A percentile compares a stretch with the other conserved stretches of the same genome.
These are phyloP conservation scores for Pachypanchax playfairii DNA, from an alignment of 2,113 vertebrate species.

Conservation along the genomic window DNA sequence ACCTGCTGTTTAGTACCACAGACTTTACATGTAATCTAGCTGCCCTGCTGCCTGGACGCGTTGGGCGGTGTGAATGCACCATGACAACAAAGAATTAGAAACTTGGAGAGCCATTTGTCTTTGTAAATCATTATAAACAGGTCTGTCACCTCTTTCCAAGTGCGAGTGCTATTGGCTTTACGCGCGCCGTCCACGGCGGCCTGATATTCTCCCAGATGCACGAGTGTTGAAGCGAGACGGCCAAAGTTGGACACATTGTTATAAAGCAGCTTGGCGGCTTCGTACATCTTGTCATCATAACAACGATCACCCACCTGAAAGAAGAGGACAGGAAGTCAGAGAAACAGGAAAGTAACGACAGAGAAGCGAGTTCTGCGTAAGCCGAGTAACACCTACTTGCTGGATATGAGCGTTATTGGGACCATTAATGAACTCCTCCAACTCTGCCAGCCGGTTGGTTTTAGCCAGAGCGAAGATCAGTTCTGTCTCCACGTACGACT, in stretches of 20 bases:
- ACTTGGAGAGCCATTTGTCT: too few relatives aligned
- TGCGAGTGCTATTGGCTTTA: conserved; percentile 98
- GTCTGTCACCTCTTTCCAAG: conserved; percentile 98
- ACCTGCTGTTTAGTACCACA: too few relatives aligned
- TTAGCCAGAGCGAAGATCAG: conserved; percentile 97
- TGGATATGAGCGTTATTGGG: conserved; percentile 99
- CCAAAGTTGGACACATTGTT: conserved; percentile 99
- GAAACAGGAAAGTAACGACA: background rate
- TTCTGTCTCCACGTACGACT: conserved; percentile 97
- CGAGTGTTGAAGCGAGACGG: conserved; percentile 93
- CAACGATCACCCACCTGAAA: conserved; percentile 95
- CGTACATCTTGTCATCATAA: conserved; percentile 99
- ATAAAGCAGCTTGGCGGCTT: conserved; percentile 96
- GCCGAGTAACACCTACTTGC: conserved; percentile 81
- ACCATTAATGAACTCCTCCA: conserved; percentile 98
- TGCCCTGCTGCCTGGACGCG: too few relatives aligned
- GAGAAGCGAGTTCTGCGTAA: background rate
- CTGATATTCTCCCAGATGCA: conserved; percentile 97
- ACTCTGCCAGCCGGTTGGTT: conserved; percentile 96
- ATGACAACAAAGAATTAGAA: too few relatives aligned
- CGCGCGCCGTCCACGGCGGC: conserved; percentile 96
- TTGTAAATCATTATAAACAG: too few relatives aligned
- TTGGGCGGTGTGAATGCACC: background rate
- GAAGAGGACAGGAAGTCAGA: background rate
- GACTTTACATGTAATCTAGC: too few relatives aligned